Conservation (phyloP, 2,113 vertebrate species). For the Isurus oxyrinchus region DNA sequence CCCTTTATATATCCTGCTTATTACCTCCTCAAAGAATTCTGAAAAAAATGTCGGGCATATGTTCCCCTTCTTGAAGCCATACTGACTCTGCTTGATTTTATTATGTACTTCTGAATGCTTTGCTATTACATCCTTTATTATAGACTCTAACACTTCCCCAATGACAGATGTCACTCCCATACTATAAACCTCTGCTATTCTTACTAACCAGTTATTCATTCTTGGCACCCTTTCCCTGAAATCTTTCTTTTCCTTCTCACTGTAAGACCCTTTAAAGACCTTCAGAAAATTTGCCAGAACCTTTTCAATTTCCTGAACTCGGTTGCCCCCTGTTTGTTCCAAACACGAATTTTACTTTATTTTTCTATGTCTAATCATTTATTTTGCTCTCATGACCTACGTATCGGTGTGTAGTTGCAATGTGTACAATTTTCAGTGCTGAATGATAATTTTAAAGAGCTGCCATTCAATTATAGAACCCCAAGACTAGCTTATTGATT, state of each 20-base stretch:
- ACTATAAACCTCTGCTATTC: background rate
- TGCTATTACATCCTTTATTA: no score
- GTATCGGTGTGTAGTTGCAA: background rate
- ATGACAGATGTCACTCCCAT: background rate
- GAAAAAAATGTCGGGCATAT: no score
- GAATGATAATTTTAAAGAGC: background rate
- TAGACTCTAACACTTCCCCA: no score
- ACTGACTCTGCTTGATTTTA: no score
- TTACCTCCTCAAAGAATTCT: no score
- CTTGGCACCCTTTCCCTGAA: background rate
- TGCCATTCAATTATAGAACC: background rate
- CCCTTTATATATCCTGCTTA: no score
- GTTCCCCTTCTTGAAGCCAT: no score
- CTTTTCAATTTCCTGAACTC: background rate
- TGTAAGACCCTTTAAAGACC: background rate
- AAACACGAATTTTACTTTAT: background rate
- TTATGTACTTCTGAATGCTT: no score
- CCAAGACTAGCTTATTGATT: background rate
- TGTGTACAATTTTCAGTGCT: background rate
- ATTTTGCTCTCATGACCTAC: background rate
- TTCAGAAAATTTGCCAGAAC: background rate
- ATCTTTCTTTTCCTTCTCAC: background rate
- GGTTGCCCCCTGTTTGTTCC: background rate
- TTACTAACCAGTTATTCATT: background rate
- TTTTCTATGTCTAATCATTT: background rate